phyloP scores from a whole-genome alignment of 2,888 invertebrate genomes.

The Drosophila lacicola region DNA sequence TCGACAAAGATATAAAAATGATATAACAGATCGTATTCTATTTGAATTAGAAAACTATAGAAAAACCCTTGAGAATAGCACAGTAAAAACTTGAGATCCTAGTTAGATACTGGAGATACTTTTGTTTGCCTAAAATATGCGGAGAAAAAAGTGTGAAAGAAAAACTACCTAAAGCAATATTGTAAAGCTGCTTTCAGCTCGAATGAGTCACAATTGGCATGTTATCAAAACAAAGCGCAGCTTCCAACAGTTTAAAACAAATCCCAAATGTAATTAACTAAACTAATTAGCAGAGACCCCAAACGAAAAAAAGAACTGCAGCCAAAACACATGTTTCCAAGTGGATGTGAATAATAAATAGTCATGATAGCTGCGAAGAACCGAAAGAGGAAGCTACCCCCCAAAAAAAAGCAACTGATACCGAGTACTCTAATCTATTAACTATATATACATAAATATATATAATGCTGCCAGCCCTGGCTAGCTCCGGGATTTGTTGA shows the following conservation, averaged over 20 bases:
- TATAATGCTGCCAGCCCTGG: background rate
- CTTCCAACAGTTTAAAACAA: conserved; percentile 34
- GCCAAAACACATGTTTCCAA: conserved; percentile 51
- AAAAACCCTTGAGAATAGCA: no score
- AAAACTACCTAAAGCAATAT: background rate
- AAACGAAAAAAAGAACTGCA: conserved; percentile 3
- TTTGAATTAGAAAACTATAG: background rate
- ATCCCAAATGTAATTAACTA: conserved; percentile 56
- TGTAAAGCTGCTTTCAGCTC: conserved; percentile 10
- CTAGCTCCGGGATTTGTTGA: background rate
- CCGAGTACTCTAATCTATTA: conserved; percentile 11
- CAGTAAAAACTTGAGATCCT: background rate
- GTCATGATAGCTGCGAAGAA: conserved; percentile 19
- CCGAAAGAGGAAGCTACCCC: conserved; percentile 11
- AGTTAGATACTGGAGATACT: background rate
- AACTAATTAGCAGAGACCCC: conserved; percentile 53
- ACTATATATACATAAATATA: no score
- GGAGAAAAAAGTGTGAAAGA: no score
- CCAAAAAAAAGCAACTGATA: conserved; percentile 25
- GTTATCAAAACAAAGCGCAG: conserved; percentile 48
- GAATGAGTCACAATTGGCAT: conserved; percentile 38
- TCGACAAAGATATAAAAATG: no score
- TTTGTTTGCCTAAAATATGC: background rate
- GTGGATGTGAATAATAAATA: conserved; percentile 50
- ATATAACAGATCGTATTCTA: no score